Evolutionary conservation across 1,140 invertebrate genomes (phyloP).

Genomic region (Zaprionus tsacasi): DNA sequence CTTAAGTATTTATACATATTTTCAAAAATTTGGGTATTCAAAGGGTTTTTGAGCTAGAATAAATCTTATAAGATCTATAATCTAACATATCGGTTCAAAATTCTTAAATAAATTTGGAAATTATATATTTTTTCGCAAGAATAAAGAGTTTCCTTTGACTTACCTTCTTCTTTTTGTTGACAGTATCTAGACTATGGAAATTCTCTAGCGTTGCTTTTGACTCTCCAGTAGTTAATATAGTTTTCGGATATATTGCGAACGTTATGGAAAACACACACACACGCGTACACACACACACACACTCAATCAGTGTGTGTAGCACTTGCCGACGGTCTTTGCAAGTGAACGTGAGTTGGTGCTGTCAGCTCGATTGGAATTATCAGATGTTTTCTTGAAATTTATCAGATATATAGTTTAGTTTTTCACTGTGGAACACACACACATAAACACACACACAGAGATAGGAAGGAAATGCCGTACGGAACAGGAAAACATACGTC

Average conservation of each 20-base stretch:
- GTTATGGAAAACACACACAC: constrained; percentile 16
- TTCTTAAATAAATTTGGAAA: no score
- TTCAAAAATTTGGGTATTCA: no score
- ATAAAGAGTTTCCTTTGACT: neutral
- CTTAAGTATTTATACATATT: no score
- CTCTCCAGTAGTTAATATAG: constrained; percentile 6
- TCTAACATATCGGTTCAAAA: no score
- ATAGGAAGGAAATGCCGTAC: constrained; percentile 5
- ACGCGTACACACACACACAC: neutral
- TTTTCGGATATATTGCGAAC: neutral
- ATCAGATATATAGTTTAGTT: constrained; percentile 17
- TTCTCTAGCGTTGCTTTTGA: neutral
- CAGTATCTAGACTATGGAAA: neutral
- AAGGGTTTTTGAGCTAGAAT: no score
- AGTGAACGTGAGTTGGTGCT: neutral
- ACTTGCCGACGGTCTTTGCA: constrained; percentile 71
- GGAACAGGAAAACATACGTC: constrained; percentile 27
- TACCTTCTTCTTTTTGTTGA: constrained; percentile 20
- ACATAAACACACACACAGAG: constrained; percentile 16
- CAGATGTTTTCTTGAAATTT: neutral
- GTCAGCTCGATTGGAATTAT: neutral
- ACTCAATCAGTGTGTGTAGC: constrained; percentile 1
- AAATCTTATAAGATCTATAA: no score
- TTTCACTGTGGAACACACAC: neutral
- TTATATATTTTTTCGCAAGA: no score